A percentile compares a stretch with the other conserved stretches of the same genome.
Evolutionary conservation across 2,888 invertebrate genomes (phyloP).

Genomic region (Caenorhabditis uteleia): DNA sequence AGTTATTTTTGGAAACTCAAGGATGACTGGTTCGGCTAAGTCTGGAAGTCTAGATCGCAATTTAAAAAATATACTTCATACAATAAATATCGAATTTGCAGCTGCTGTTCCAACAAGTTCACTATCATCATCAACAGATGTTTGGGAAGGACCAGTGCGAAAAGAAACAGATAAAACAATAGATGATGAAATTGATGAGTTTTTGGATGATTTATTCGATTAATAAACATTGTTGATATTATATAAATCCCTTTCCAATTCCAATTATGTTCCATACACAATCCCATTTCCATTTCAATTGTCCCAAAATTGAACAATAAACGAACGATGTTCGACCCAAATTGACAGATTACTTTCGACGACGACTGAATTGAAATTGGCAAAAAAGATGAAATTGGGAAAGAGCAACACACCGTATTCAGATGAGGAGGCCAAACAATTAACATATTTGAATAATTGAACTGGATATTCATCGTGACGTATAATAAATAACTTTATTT

Average conservation of each 20-base stretch:
- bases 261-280: background rate
- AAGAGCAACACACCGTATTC: background rate
- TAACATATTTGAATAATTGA: constrained; percentile 4
- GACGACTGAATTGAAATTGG: background rate
- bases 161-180: constrained; percentile 69
- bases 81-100: too few species aligned
- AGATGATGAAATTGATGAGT: constrained; percentile 93
- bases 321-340: too few species aligned
- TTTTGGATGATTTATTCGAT: constrained; percentile 89
- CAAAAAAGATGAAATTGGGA: background rate
- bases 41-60: too few species aligned
- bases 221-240: too few species aligned
- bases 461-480: too few species aligned
- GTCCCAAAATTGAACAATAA: too few species aligned
- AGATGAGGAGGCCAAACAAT: background rate
- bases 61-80: too few species aligned
- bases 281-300: too few species aligned
- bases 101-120: too few species aligned
- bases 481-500: too few species aligned
- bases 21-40: background rate
- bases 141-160: constrained; percentile 45
- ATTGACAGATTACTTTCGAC: too few species aligned
- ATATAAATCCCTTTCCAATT: constrained; percentile 73
- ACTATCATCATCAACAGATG: constrained; percentile 31
- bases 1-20: background rate